Conservation (phyloP, 2,113 vertebrate genomes). For the Paraplagusia blochii region DNA sequence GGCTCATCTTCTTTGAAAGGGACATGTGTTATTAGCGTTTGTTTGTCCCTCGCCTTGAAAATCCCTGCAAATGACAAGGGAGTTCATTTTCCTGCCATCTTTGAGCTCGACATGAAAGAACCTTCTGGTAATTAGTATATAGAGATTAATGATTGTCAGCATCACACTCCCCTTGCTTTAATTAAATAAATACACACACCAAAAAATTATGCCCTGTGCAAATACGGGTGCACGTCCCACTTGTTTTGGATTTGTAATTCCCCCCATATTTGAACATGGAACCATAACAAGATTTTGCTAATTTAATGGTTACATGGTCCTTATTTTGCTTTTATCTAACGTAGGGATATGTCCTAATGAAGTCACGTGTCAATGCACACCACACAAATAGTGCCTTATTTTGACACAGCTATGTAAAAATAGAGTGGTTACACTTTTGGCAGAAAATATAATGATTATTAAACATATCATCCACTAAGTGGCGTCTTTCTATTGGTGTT, state of each 20-base stretch:
- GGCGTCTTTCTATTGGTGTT: not conserved
- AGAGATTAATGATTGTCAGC: constrained; percentile 72
- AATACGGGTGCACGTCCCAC: constrained; percentile 33
- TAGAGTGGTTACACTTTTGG: not conserved
- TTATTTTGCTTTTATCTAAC: constrained; percentile 47
- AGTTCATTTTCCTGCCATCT: constrained; percentile 72
- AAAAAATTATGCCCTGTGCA: constrained; percentile 47
- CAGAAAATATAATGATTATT: constrained; percentile 6
- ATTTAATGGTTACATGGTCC: constrained; percentile 62
- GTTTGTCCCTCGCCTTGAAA: constrained; percentile 76
- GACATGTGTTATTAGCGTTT: constrained; percentile 73
- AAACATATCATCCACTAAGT: constrained; percentile 1
- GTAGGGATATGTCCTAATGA: constrained; percentile 7
- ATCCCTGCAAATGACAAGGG: constrained; percentile 75
- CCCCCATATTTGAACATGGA: constrained; percentile 28
- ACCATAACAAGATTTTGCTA: constrained; percentile 48
- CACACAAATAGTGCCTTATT: too few relatives aligned
- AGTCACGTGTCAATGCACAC: not conserved
- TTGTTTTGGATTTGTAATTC: constrained; percentile 51
- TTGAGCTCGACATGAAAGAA: constrained; percentile 76
- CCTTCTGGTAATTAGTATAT: constrained; percentile 70
- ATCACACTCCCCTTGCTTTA: constrained; percentile 57
- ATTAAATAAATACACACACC: constrained; percentile 54
- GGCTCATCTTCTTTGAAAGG: constrained; percentile 62
- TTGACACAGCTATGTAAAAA: too few relatives aligned